Base-by-base conservation (phyloP, 2,888 invertebrate species). In the Ferdinandea cuprea region DNA sequence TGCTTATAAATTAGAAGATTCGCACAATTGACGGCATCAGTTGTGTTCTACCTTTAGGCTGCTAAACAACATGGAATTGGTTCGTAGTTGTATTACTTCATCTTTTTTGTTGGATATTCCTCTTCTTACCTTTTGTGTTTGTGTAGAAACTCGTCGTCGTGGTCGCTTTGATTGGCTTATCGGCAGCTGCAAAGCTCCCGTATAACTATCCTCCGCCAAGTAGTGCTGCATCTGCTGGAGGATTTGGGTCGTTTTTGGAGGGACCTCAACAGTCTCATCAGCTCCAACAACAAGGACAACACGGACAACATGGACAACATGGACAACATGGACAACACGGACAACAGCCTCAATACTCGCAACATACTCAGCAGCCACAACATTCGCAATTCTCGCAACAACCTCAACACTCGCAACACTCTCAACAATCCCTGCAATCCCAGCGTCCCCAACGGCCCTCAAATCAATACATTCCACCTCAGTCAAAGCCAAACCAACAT, bases 121-220 rank as follows among this genome's bases (percentile, higher is more conserved):
- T 48, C 48, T 30, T 42, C 21, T 46, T n/a, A 48, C 37, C 15
- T 42, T 44, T 11, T 48, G 30, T 28, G 30, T 19, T 4, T 46
- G 28, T 32, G 28, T 52, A 83, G 83, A 83, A 83, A 73, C 17
- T 83, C 19, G 44, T 78, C 30, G 21, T 68, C n/a, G 56, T 59
- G 17, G 44, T 83, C n/a, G 56, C 78, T 8, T 28, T 78, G 50
- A 40, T 87, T 69, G 86, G 86, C 72, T 83, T 86, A 19, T 56
- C 86, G 32, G 86, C 86, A 13, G 89, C 89, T 0, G 87, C 85
- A 19, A 87, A 88, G 56, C 86, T 89, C 4, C 85, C 88, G 1
- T 87, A 86, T 32, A 88, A 88, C n/a, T 89, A 91, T 73, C 80
- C 90, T 78, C 90, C 89, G 61, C 87, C 87, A 7, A 86, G 74